Percentiles rank a stretch among this genome's conserved stretches.
Evolutionary conservation across 2,797 vertebrate species (phyloP).

Genomic region (Esox masquinongy): DNA sequence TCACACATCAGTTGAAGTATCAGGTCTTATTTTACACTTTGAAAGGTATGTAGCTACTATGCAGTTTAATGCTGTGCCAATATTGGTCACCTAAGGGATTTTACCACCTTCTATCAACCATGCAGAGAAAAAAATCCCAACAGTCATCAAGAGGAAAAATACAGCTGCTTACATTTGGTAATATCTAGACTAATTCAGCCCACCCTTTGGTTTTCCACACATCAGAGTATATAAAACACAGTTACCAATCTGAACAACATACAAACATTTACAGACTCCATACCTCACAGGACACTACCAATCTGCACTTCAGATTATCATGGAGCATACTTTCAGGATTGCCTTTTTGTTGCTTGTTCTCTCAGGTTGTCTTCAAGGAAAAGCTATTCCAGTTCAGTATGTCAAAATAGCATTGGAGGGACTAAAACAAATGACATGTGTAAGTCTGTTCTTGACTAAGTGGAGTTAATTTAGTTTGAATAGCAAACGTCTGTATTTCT

Average conservation of each 20-base stretch:
- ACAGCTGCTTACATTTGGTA: conserved; percentile 58
- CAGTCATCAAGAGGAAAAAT: conserved; percentile 64
- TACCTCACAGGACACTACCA: conserved; percentile 27
- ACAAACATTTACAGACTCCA: conserved; percentile 23
- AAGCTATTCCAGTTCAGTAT: accelerated
- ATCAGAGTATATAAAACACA: conserved; percentile 72
- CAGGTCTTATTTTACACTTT: not conserved
- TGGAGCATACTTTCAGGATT: conserved; percentile 48
- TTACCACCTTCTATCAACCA: conserved; percentile 46
- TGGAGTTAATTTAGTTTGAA: not conserved
- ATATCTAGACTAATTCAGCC: conserved; percentile 76
- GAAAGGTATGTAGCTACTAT: not conserved
- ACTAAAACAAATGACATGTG: not conserved
- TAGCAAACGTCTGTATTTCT: not conserved
- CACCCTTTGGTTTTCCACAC: conserved; percentile 76
- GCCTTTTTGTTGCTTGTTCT: conserved; percentile 46
- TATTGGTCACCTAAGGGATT: conserved; percentile 45
- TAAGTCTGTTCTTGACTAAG: not conserved
- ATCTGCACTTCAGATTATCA: conserved; percentile 33
- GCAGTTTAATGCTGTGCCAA: conserved; percentile 60
- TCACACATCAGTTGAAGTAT: not conserved
- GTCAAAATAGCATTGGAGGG: too few relatives aligned
- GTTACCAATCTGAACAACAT: not conserved
- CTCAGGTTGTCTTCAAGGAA: conserved; percentile 7
- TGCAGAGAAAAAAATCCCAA: conserved; percentile 56